Conservation (phyloP, 2,797 vertebrate genomes). For the Holocentrus rufus region DNA sequence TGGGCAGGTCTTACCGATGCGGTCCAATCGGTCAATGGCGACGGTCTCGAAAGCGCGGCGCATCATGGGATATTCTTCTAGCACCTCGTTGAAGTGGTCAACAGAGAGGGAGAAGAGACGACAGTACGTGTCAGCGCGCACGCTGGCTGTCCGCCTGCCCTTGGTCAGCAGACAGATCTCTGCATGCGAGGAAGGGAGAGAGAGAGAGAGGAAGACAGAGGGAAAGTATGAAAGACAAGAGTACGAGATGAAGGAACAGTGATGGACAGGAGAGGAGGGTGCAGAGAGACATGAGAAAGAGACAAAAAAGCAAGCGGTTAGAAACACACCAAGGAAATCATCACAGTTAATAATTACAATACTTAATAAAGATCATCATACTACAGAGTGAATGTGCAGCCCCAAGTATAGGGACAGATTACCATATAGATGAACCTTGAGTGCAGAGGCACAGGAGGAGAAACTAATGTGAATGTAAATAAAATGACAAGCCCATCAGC, state of each 20-base stretch:
- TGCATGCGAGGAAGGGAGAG: conserved; percentile 61
- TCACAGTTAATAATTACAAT: conserved; percentile 36
- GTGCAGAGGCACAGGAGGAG: conserved; percentile 24
- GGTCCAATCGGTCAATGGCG: conserved; percentile 95
- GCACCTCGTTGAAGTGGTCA: conserved; percentile 98
- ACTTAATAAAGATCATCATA: neutral
- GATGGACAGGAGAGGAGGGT: conserved; percentile 14
- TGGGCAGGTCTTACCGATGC: conserved; percentile 89
- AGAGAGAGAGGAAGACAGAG: conserved; percentile 20
- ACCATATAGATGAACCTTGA: conserved; percentile 64
- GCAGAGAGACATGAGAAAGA: conserved; percentile 19
- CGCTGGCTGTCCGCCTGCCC: conserved; percentile 95
- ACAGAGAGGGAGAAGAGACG: conserved; percentile 98
- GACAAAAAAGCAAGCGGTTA: neutral
- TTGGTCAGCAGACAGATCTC: conserved; percentile 98
- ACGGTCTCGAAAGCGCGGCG: conserved; percentile 96
- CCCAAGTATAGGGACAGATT: conserved; percentile 39
- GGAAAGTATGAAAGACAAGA: no score
- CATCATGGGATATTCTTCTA: conserved; percentile 99
- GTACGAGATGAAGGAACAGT: conserved; percentile 16
- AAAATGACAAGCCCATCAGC: conserved; percentile 61
- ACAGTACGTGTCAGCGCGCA: conserved; percentile 97
- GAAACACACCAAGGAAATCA: conserved; percentile 22
- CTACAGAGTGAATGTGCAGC: neutral
- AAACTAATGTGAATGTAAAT: conserved; percentile 68